Conservation (phyloP, 2,888 invertebrate genomes). For the Eucera pruinosa region DNA sequence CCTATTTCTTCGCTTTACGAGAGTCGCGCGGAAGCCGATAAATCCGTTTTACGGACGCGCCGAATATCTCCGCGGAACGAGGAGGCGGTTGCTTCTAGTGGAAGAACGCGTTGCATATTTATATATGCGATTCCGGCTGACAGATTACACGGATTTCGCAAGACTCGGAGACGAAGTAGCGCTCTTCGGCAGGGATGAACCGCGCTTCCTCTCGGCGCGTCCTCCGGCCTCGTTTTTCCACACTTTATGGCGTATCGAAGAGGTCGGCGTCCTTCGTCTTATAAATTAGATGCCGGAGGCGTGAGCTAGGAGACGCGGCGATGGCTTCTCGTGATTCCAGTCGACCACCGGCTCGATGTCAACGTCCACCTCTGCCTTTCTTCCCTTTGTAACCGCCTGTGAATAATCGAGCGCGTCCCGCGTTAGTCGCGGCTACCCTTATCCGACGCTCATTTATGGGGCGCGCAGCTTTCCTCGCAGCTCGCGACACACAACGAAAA, state of each 20-base stretch:
- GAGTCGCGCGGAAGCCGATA: background rate
- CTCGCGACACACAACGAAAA: no score
- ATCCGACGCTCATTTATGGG: slow-evolving; percentile 43
- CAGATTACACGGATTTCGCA: slow-evolving; percentile 5
- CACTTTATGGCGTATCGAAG: slow-evolving; percentile 41
- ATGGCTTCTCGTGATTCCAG: no score
- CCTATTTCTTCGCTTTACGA: no score
- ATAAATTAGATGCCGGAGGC: slow-evolving; percentile 31
- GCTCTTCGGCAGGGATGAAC: background rate
- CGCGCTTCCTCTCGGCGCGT: background rate
- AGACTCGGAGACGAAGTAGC: slow-evolving; percentile 10
- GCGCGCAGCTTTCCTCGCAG: slow-evolving; percentile 17
- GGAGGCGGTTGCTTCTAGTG: no score
- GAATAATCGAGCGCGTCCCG: slow-evolving; percentile 56
- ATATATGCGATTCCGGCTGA: slow-evolving; percentile 10
- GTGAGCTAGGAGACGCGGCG: background rate
- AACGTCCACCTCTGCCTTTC: no score
- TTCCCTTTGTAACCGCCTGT: slow-evolving; percentile 51
- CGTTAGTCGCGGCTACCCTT: slow-evolving; percentile 47
- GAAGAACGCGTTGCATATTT: no score
- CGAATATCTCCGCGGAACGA: no score
- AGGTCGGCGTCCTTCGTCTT: slow-evolving; percentile 21
- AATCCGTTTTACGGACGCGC: slow-evolving; percentile 23
- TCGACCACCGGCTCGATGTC: no score
- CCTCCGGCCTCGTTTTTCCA: slow-evolving; percentile 2